Base-by-base conservation (phyloP, 2,888 invertebrate genomes). In the Caenorhabditis sulstoni region DNA sequence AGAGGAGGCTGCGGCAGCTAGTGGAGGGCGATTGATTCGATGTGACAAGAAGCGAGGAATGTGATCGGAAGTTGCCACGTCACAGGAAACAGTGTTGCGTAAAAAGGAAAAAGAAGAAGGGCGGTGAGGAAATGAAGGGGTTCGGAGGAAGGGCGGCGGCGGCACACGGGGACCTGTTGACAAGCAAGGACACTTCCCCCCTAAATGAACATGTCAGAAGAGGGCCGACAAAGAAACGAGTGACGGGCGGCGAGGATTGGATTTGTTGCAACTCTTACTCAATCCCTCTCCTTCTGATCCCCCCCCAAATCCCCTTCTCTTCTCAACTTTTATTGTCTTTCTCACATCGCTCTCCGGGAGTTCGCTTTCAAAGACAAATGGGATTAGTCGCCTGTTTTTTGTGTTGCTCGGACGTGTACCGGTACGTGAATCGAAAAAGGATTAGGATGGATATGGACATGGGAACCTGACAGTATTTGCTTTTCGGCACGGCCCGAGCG, bases 141-240 rank as follows among this genome's bases (percentile, higher is more conserved):
- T 68, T 61, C 59, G 59, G 68, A 53, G 53, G 49, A 57, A 58
- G 57, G n/a, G n/a, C n/a, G n/a, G n/a, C n/a, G n/a, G 58, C 55
- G 57, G 23, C 47, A 49, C 52, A 68, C 52, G 68, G 50, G 57
- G 70, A 62, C 53, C 52, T 71, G 70, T 39, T 62, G 70, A 71
- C 70, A 71, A 62, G 70, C 71, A 71, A 71, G 71, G 71, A 71
- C 71, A 70, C 70, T 29, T 3, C 44, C 59, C 50, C 68, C 58
- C 61, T 53, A 64, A 64, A 71, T 71, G 71, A 71, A 71, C 71
- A 71, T 71, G 71, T 71, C 57, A 64, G 52, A 44, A 41, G 16
- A 49, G 14, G 14, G 20, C 14, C 16, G 39, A 47, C 59, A 50
- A 64, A 23, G 39, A 39, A 52, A 57, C 55, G 47, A 55, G 62